Conservation (phyloP, 1,140 invertebrate species). For the Tachypleus tridentatus region DNA sequence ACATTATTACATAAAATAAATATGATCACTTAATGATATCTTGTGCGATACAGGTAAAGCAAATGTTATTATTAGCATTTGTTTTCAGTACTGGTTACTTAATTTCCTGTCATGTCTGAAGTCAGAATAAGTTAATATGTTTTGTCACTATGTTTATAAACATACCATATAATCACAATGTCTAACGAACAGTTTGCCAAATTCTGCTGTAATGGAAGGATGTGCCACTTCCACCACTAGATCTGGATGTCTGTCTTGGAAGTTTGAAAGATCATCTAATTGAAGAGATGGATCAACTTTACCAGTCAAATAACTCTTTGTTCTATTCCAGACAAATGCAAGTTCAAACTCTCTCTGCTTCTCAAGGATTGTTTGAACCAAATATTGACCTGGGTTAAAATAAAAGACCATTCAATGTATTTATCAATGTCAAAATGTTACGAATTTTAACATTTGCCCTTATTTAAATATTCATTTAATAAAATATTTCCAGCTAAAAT, state of each 20-base stretch:
- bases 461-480: too few relatives aligned
- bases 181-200: constrained; percentile 37
- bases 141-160: background rate
- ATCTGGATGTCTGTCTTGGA: constrained; percentile 36
- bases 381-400: too few relatives aligned
- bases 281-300: constrained; percentile 30
- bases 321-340: constrained; percentile 45
- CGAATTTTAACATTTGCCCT: too few relatives aligned
- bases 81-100: background rate
- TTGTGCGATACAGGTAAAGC: constrained; percentile 27
- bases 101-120: background rate
- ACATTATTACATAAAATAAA: too few relatives aligned
- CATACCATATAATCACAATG: constrained; percentile 39
- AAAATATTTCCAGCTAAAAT: too few relatives aligned
- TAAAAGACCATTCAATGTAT: too few relatives aligned
- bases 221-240: constrained; percentile 49
- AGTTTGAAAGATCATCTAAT: constrained; percentile 32
- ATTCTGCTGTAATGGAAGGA: constrained; percentile 40
- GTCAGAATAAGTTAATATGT: background rate
- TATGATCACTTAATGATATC: too few relatives aligned
- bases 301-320: constrained; percentile 25
- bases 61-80: constrained; percentile 28
- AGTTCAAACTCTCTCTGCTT: constrained; percentile 32
- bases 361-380: constrained; percentile 23
- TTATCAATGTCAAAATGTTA: too few relatives aligned